Evolutionary conservation across 2,888 invertebrate species (phyloP), one percentile per base, ranked within the genome.

Genomic region (Pardosa pseudoannulata): DNA sequence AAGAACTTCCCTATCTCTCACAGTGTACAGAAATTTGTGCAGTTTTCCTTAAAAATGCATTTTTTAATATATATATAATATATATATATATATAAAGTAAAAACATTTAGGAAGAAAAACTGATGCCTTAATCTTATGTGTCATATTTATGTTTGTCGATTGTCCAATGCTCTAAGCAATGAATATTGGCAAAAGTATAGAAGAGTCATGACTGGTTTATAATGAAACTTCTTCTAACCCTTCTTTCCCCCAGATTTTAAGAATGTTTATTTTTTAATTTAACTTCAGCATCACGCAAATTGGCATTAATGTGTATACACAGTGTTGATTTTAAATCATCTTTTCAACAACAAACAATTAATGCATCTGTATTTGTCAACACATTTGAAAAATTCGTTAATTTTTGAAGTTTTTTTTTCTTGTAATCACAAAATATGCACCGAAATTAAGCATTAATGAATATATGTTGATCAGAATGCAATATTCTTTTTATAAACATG

Each of bases 31-130:
- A 85, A 82, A 28, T 85, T 85, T 85, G 83, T 85, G 76, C 83
- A 78, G 76, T 78, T 85, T 85, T 85, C 83, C 83, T 76, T 83
- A 83, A 83, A 82, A 75, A 83, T 75, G 82, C 83, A 85, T 85
- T 85, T 85, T 81, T 85, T 85, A 85, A 46, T 81, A 82, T 82
- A 82, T 64, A 82, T 82, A 82, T 56, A 56, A 85, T 29, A 85
- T 85, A 85, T 65, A 70, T 70, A 70, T 41, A 70, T 68, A 67
- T 56, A 56, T 74, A 74, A 78, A 78, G 50, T 76, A 83, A 78
- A 72, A 78, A 85, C 39, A 75, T 67, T 73, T 78, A 78, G 73
- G 62, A 85, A 72, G 78, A 78, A 85, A 82, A 85, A 85, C 83
- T 78, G 83, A 85, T 85, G 83, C 83, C 83, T 85, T 85, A 85